Evolutionary conservation across 2,113 vertebrate genomes (phyloP).

Genomic region (Mus pahari): DNA sequence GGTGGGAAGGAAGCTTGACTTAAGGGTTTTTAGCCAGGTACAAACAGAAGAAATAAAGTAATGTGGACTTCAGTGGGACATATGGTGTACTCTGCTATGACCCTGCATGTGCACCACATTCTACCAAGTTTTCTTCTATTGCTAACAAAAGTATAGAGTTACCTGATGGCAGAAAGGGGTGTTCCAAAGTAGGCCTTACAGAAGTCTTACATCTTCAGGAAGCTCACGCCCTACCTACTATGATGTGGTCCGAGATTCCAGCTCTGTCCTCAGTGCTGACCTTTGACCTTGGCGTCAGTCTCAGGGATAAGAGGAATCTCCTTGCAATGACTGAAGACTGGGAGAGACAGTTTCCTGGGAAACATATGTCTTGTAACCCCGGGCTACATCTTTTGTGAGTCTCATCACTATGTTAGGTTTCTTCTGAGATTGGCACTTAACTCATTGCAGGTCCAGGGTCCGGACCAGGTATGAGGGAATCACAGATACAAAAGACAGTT

Average conservation of each 20-base stretch:
- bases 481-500: background rate
- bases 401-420: too few species aligned
- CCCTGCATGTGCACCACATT: rapidly evolving
- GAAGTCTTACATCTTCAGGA: background rate
- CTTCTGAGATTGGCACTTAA: background rate
- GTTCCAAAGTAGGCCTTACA: background rate
- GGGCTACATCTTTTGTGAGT: rapidly evolving
- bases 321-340: background rate
- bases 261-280: background rate
- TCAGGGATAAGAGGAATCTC: too few species aligned
- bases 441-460: background rate
- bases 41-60: background rate
- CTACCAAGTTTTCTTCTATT: rapidly evolving
- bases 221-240: background rate
- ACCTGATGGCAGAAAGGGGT: background rate
- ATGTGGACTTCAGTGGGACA: rapidly evolving
- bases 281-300: background rate
- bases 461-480: background rate
- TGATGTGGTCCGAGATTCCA: background rate
- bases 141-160: background rate
- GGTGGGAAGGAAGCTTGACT: background rate
- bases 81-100: rapidly evolving
- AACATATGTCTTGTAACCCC: rapidly evolving
- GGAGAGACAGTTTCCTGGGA: background rate
- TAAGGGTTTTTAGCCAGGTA: background rate